phyloP scores from a whole-genome alignment of 1,140 invertebrate genomes.

The Drosophila kepulauana region DNA sequence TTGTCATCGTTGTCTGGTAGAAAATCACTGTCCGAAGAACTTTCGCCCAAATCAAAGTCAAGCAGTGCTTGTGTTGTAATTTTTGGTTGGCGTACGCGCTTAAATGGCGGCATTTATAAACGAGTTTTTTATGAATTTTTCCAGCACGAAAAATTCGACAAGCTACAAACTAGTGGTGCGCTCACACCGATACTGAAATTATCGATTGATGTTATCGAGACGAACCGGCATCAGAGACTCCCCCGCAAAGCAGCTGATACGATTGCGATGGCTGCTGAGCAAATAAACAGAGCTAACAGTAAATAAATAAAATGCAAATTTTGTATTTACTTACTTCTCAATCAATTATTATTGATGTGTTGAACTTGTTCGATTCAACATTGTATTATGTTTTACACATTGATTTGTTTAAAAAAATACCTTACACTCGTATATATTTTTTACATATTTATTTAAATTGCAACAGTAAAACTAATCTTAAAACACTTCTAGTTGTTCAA shows the following conservation, averaged over 20 bases:
- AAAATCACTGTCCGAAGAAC: conserved; percentile 98
- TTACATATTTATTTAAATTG: background rate
- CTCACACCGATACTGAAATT: conserved; percentile 5
- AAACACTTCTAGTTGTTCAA: conserved; percentile 87
- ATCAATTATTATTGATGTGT: too few species aligned
- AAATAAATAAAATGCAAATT: too few species aligned
- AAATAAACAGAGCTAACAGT: too few species aligned
- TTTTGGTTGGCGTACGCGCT: conserved; percentile 75
- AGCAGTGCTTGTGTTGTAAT: conserved; percentile 79
- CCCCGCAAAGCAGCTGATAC: background rate
- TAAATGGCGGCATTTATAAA: conserved; percentile 72
- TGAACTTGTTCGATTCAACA: background rate
- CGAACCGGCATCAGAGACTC: background rate
- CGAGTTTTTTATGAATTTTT: conserved; percentile 30
- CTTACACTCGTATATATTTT: background rate
- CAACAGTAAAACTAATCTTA: conserved; percentile 28
- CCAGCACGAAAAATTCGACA: conserved; percentile 31
- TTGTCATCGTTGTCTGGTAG: conserved; percentile 94
- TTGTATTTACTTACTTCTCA: too few species aligned
- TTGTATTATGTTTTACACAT: background rate
- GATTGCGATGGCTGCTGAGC: too few species aligned
- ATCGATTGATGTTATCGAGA: conserved; percentile 5
- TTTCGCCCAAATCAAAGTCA: conserved; percentile 92
- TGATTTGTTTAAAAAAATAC: background rate
- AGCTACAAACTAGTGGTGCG: conserved; percentile 10